Base-by-base conservation (phyloP, 2,113 vertebrate species). In the Zonotrichia leucophrys region DNA sequence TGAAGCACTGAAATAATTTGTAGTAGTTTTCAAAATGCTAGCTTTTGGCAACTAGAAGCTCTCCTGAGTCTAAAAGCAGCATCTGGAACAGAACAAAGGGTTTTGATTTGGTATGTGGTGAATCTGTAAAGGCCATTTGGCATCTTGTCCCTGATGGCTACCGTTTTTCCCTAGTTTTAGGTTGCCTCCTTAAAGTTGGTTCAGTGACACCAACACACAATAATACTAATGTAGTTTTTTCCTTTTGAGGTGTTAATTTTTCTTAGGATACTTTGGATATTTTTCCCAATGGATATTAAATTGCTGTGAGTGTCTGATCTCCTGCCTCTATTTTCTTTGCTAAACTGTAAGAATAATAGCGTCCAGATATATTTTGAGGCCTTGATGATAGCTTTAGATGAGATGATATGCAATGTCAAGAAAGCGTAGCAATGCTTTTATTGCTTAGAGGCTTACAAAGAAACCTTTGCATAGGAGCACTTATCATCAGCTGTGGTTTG, bases 1-100 rank as follows among this genome's bases (percentile, higher is more conserved):
- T 31, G 56, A 30, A 74, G 30, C 60, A 70, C n/a, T 87, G 68
- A 80, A 90, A 78, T 92, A 67, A 87, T 83, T 86, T 83, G 47
- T 58, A 30, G 31, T n/a, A 59, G 55, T 60, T 92, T 94, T 93
- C 28, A 85, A 83, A 33, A 62, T 67, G 15, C 46, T 81, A 58
- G 30, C 22, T 70, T 86, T 92, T 86, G 89, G 68, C 15, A 69
- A 33, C 55, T 77, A 25, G 30, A 91, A 91, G 28, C 27, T 80
- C 63, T 94, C 59, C 28, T 20, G 55, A 85, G 55, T 70, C 47
- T 74, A 41, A 73, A 90, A 62, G 75, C 47, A 80, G 76, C 50
- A 59, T 55, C 55, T 74, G 75, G 50, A 70, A 66, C 16, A 59
- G 52, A 91, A 64, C 70, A 68, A 23, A 82, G 13, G 27, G 35